Base-by-base conservation (phyloP, 1,140 invertebrate species). In the Grapholita molesta region DNA sequence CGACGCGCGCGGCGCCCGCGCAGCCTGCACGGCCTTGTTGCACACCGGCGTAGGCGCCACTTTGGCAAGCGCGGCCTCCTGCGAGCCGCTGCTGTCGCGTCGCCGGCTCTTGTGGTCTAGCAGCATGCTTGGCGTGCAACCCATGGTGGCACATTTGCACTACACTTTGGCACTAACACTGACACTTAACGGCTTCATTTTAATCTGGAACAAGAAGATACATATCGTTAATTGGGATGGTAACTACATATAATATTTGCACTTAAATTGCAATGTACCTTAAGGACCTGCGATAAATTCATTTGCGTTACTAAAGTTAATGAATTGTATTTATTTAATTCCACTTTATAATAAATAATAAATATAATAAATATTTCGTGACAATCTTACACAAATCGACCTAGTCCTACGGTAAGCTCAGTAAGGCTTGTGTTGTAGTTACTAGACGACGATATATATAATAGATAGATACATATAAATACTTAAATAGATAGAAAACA, bases 111-210 rank as follows among this genome's bases (percentile, higher is more conserved):
- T 92, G 78, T 92, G 90, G 73, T 92, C 90, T 28, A 92, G 80
- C 12, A 92, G 79, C 90, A 92, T 92, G 74, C 91, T 92, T 67
- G 91, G 91, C 15, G 91, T 92, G 71, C 91, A 92, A 67, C 91
- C 91, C 91, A 92, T 92, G 52, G 69, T 79, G 69, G 78, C 74
- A 80, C 78, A 79, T 84, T 79, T 77, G 78, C 79, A 86, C 85
- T 89, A 86, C 88, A 88, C 86, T 85, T 85, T 88, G 80, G 78
- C 87, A 88, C 86, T 79, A 61, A 70, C 86, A 91, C 85, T 82
- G 52, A 25, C 64, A 66, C 82, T 83, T 75, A 76, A 67, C 64
- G 70, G 23, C 71, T 72, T 66, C 84, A 84, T 77, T 75, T 71
- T 64, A 15, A 80, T 74, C 88, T 90, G 84, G 2, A 88, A 90